phyloP scores from a whole-genome alignment of 2,113 vertebrate species.

The Embiotoca jacksoni region DNA sequence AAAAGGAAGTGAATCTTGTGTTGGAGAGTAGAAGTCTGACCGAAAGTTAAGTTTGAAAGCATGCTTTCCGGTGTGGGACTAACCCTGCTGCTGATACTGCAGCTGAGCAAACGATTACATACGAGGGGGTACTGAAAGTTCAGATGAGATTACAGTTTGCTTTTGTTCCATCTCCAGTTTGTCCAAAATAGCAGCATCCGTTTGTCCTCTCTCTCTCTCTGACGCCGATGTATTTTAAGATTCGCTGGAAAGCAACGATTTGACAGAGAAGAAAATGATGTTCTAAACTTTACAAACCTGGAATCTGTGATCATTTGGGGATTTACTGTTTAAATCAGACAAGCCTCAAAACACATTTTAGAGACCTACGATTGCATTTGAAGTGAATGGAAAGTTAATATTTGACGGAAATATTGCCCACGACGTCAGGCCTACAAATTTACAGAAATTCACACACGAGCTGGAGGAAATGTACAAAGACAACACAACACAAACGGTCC shows the following conservation, averaged over 20 bases:
- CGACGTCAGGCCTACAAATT: too few species aligned
- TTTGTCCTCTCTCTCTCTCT: background rate
- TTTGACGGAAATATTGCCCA: too few species aligned
- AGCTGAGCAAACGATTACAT: background rate
- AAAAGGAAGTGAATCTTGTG: conserved; percentile 1
- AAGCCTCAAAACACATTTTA: too few species aligned
- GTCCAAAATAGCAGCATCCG: background rate
- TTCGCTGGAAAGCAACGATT: too few species aligned
- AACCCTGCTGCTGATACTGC: background rate
- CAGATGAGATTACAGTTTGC: background rate
- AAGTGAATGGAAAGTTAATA: too few species aligned
- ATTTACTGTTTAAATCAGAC: background rate
- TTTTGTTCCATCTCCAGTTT: background rate
- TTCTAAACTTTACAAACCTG: background rate
- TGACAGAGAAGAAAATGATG: too few species aligned
- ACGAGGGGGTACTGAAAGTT: background rate
- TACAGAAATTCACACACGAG: too few species aligned
- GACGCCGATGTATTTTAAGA: too few species aligned
- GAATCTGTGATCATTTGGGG: too few species aligned
- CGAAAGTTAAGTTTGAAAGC: conserved; percentile 7
- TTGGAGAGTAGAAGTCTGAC: conserved; percentile 5
- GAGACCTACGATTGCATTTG: too few species aligned
- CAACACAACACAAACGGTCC: too few species aligned
- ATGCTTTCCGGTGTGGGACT: conserved; percentile 8
- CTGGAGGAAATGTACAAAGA: too few species aligned